A percentile compares a stretch with the other conserved stretches of the same genome.
Conservation (phyloP, 2,888 invertebrate species). For the Luperina testacea region DNA sequence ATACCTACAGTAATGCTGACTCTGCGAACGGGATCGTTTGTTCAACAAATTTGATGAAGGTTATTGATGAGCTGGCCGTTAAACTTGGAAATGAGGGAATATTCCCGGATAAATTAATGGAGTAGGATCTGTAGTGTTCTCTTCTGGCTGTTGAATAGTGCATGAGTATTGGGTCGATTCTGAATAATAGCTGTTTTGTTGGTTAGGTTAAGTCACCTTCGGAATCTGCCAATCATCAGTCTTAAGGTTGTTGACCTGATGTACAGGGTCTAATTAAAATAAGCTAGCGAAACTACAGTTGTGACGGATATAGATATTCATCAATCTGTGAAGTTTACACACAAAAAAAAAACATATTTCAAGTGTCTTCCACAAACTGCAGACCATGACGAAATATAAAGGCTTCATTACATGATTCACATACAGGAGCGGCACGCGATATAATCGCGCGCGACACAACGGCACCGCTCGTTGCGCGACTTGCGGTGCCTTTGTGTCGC, state of each 20-base stretch:
- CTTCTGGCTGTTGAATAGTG: constrained; percentile 54
- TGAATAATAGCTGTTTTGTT: constrained; percentile 3
- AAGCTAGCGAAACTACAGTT: background rate
- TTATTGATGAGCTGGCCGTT: constrained; percentile 74
- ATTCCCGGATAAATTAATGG: constrained; percentile 59
- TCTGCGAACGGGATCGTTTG: constrained; percentile 67
- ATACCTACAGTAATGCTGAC: constrained; percentile 54
- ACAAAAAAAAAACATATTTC: background rate
- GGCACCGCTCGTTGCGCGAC: no score
- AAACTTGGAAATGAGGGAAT: constrained; percentile 65
- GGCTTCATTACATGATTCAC: no score
- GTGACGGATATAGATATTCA: background rate
- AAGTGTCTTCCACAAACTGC: background rate
- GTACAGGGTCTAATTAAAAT: background rate
- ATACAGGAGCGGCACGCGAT: no score
- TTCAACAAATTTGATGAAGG: constrained; percentile 72
- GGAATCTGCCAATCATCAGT: background rate
- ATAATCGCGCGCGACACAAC: no score
- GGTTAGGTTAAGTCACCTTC: background rate
- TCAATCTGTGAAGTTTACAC: background rate
- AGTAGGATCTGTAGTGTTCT: constrained; percentile 43
- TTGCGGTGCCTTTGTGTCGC: no score
- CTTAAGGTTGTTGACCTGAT: background rate
- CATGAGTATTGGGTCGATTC: constrained; percentile 32
- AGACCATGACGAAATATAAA: no score